A percentile compares a stretch with the other conserved stretches of the same genome.
phyloP scores from a whole-genome alignment of 2,888 invertebrate species.

The Acleris holmiana region DNA sequence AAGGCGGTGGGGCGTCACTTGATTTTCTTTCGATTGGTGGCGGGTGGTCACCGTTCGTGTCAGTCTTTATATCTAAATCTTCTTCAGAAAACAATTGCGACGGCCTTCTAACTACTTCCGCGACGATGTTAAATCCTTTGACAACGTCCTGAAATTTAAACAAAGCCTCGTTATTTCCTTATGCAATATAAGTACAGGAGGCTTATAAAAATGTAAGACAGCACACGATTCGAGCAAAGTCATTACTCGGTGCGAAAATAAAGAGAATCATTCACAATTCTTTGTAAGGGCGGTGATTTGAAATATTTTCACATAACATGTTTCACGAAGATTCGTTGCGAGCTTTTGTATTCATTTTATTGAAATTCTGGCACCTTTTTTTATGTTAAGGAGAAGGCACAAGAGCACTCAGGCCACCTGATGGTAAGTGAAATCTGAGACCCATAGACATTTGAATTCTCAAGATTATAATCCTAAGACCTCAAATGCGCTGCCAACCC shows the following conservation, averaged over 20 bases:
- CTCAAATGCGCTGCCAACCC: too few species aligned
- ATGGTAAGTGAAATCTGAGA: too few species aligned
- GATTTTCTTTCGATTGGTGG: conserved; percentile 59
- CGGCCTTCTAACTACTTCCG: conserved; percentile 91
- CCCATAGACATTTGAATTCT: too few species aligned
- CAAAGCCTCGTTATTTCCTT: conserved; percentile 33
- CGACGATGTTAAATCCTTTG: conserved; percentile 92
- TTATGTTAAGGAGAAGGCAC: too few species aligned
- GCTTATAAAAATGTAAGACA: conserved; percentile 49
- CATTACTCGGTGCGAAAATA: conserved; percentile 58
- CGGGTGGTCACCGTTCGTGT: conserved; percentile 46
- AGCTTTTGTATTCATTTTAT: too few species aligned
- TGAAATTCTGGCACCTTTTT: too few species aligned
- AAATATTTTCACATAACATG: conserved; percentile 50
- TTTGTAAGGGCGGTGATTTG: conserved; percentile 48
- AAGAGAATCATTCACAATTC: conserved; percentile 51
- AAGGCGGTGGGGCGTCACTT: conserved; percentile 73
- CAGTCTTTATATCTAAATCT: conserved; percentile 61
- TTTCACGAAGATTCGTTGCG: conserved; percentile 14
- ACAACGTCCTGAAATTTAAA: conserved; percentile 88
- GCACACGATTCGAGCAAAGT: conserved; percentile 54
- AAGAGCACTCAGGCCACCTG: too few species aligned
- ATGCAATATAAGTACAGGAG: conserved; percentile 42
- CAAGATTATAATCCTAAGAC: too few species aligned
- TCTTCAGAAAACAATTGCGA: conserved; percentile 86